These are phyloP conservation scores for Cebuella pygmaea DNA, from an alignment of 2,797 vertebrate genomes.

Conservation along the genomic window DNA sequence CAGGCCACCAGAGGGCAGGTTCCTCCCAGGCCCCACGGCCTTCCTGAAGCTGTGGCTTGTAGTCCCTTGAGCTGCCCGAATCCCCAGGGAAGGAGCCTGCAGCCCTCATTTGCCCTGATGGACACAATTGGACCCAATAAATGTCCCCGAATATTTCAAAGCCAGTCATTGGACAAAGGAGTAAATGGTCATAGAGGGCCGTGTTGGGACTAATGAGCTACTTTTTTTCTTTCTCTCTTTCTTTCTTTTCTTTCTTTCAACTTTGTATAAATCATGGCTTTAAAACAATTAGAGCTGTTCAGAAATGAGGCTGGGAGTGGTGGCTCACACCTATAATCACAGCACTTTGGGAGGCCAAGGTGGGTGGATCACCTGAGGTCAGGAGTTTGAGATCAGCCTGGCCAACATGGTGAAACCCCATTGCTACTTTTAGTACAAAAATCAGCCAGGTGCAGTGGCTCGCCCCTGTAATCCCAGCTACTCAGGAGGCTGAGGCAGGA, in stretches of 20 bases:
- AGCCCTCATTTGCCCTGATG: background rate
- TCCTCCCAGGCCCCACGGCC: background rate
- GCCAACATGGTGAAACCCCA: too few species aligned
- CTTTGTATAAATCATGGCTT: background rate
- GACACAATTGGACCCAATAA: background rate
- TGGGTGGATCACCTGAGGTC: too few species aligned
- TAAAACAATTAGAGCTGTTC: background rate
- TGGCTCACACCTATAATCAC: too few species aligned
- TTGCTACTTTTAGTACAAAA: too few species aligned
- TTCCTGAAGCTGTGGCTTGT: background rate
- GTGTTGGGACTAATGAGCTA: background rate
- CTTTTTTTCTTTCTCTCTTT: background rate
- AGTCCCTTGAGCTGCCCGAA: background rate
- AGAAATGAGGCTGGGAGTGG: too few species aligned
- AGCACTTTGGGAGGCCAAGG: too few species aligned
- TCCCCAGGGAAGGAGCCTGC: fast-evolving
- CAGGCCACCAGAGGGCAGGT: background rate
- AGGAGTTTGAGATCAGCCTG: too few species aligned
- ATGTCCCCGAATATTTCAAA: background rate
- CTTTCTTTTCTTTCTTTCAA: background rate
- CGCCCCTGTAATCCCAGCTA: too few species aligned
- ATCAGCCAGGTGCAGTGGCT: too few species aligned
- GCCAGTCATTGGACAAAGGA: background rate
- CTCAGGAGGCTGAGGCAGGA: too few species aligned
- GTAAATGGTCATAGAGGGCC: background rate